These are phyloP conservation scores for Sigmodon hispidus DNA, from an alignment of 2,113 vertebrate genomes.

Conservation along the genomic window DNA sequence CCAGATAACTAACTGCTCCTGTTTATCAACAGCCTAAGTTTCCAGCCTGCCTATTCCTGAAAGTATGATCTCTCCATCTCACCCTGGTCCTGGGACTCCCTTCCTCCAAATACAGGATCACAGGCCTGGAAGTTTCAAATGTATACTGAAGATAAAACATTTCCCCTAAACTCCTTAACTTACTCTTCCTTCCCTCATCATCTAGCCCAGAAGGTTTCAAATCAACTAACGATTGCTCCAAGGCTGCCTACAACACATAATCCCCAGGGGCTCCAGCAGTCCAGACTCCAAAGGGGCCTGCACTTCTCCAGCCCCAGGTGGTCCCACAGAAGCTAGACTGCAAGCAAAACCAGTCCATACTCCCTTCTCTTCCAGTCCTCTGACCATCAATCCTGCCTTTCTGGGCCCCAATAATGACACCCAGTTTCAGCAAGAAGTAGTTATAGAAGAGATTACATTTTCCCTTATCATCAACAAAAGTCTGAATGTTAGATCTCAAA, in stretches of 20 bases:
- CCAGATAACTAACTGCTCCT: neutral
- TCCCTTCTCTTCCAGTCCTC: neutral
- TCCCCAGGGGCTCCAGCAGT: neutral
- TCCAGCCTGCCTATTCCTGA: neutral
- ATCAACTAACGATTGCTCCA: neutral
- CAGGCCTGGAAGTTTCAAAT: neutral
- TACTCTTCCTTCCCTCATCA: neutral
- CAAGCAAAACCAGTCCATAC: neutral
- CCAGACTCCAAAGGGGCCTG: neutral
- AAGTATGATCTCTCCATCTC: neutral
- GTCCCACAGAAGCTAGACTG: neutral
- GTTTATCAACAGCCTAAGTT: neutral
- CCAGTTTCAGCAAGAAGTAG: neutral
- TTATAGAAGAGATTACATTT: neutral
- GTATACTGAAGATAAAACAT: neutral
- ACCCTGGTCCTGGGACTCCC: neutral
- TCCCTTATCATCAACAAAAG: neutral
- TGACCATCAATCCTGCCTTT: neutral
- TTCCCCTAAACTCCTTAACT: neutral
- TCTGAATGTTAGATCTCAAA: neutral
- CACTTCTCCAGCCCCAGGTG: neutral
- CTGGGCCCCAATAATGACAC: neutral
- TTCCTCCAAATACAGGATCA: neutral
- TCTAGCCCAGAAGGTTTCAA: neutral
- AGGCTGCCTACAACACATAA: neutral